Evolutionary conservation across 2,888 invertebrate species (phyloP), one percentile per base, ranked within the genome.

Genomic region (Nowickia ferox): DNA sequence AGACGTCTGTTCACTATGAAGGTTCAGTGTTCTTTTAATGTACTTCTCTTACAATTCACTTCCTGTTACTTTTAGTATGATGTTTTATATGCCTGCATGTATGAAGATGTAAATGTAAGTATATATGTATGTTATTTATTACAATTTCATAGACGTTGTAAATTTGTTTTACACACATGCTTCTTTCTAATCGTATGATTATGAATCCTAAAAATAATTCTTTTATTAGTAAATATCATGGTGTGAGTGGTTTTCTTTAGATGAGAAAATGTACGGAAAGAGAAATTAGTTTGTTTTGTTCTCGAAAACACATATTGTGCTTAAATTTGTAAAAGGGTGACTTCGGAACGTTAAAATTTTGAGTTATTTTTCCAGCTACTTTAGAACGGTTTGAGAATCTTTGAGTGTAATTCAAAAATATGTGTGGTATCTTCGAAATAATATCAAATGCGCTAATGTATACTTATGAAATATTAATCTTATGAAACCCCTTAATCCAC

Each of bases 31-130:
- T 59, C 44, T 75, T 59, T 66, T 63, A 22, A 74, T 68, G 69
- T 69, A 42, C 19, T 55, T 66, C 72, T 78, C 76, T 71, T 82
- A 71, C 65, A 79, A 79, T 86, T 79, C 66, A 83, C 86, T 86
- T 86, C 79, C 79, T 86, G 76, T 79, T 81, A 77, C 77, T 84
- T 82, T 75, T n/a, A 46, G 38, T 66, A 22, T 42, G 22, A 68
- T 61, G 48, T 61, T 38, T 66, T 77, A 40, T n/a, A 48, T 48
- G 11, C 15, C 11, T 48, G 11, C 15, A 48, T 44, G 44, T 22
- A 30, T 72, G 30, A 30, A 30, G 30, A 30, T 30, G 30, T 30
- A 4, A 30, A 30, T 30, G 30, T 30, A 30, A 30, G 3, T 30
- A 30, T n/a, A n/a, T n/a, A n/a, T n/a, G n/a, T n/a, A n/a, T 30